These are phyloP conservation scores for Harlomillsia oculata DNA, from an alignment of 1,140 invertebrate species.

Conservation along the genomic window DNA sequence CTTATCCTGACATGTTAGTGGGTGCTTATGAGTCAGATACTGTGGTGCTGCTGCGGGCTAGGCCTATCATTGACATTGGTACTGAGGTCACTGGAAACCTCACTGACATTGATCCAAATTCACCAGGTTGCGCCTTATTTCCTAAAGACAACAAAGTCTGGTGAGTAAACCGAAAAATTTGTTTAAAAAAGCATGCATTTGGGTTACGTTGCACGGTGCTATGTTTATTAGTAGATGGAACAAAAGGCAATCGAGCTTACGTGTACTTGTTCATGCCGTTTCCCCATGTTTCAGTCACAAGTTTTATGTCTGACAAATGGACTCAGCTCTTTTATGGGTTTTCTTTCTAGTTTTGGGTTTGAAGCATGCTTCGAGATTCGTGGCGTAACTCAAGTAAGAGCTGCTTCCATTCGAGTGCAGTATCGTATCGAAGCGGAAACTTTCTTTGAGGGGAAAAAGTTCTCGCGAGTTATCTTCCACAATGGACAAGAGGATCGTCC, in stretches of 20 bases:
- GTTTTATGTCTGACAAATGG: too few relatives aligned
- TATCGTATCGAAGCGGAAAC: slow-evolving; percentile 78
- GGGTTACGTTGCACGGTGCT: too few relatives aligned
- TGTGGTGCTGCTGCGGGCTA: slow-evolving; percentile 60
- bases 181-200: too few relatives aligned
- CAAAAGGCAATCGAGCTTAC: too few relatives aligned
- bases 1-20: slow-evolving; percentile 80
- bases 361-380: slow-evolving; percentile 73
- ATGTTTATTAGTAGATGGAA: too few relatives aligned
- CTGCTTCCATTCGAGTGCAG: slow-evolving; percentile 46
- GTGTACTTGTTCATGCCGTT: too few relatives aligned
- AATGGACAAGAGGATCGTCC: slow-evolving; percentile 41
- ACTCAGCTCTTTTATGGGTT: too few relatives aligned
- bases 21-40: slow-evolving; percentile 75
- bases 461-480: slow-evolving; percentile 69
- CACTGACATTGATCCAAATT: slow-evolving; percentile 68
- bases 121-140: slow-evolving; percentile 58
- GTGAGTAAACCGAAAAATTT: too few relatives aligned
- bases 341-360: slow-evolving; percentile 61
- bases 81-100: slow-evolving; percentile 52
- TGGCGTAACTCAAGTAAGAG: slow-evolving; percentile 47
- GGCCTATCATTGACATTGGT: slow-evolving; percentile 74
- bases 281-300: too few relatives aligned
- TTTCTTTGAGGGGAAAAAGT: slow-evolving; percentile 62
- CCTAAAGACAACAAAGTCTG: slow-evolving; percentile 60